Percentiles rank a stretch among this genome's conserved stretches.
Evolutionary conservation across 2,797 vertebrate genomes (phyloP).

Genomic region (Chaunax sp.): DNA sequence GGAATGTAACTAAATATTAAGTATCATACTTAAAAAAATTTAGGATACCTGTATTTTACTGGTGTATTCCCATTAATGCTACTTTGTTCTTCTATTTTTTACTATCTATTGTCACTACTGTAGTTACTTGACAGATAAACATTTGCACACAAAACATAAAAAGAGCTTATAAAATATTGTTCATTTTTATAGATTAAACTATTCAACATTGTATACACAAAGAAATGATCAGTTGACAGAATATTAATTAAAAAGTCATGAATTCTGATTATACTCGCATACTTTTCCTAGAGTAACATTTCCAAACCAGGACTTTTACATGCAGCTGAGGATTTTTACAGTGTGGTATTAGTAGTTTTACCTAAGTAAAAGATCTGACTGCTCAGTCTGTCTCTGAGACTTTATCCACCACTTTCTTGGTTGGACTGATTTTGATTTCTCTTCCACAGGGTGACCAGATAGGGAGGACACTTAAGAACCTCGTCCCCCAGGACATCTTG

Average conservation of each 20-base stretch:
- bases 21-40: no score
- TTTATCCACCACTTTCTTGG: conserved; percentile 49
- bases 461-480: conserved; percentile 75
- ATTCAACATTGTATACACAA: background rate
- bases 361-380: background rate
- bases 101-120: background rate
- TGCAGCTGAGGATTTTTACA: background rate
- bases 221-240: background rate
- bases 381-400: background rate
- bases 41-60: background rate
- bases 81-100: background rate
- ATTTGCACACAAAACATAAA: background rate
- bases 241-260: no score
- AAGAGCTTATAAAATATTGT: background rate
- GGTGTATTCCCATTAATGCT: background rate
- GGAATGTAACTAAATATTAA: conserved; percentile 28
- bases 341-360: background rate
- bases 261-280: background rate
- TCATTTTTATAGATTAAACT: background rate
- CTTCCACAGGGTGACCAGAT: conserved; percentile 77
- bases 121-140: background rate
- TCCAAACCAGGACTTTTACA: conserved; percentile 5
- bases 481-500: conserved; percentile 33
- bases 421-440: conserved; percentile 50
- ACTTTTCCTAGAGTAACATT: background rate